A percentile compares a stretch with the other conserved stretches of the same genome.
Conservation (phyloP, 2,888 invertebrate species). For the Mythimna ferrago region DNA sequence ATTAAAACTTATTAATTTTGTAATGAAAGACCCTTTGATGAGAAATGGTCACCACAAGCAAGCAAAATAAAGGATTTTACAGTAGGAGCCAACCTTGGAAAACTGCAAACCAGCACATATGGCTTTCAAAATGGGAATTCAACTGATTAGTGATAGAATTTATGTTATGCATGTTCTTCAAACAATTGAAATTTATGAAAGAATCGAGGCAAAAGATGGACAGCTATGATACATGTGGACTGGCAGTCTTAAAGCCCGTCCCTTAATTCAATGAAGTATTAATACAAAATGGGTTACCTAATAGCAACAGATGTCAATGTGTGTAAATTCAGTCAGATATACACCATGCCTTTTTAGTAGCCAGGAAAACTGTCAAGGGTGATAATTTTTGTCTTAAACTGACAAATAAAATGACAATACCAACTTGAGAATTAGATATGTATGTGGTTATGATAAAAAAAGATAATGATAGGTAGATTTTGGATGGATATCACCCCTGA, state of each 20-base stretch:
- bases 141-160: background rate
- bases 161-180: background rate
- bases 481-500: conserved; percentile 43
- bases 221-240: background rate
- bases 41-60: background rate
- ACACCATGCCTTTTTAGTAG: conserved; percentile 54
- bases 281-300: conserved; percentile 8
- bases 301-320: conserved; percentile 25
- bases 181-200: background rate
- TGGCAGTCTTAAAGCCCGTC: background rate
- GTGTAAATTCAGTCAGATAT: conserved; percentile 52
- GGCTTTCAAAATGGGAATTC: conserved; percentile 1
- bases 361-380: conserved; percentile 57
- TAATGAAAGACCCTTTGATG: background rate
- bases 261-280: background rate
- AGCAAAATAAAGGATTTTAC: background rate
- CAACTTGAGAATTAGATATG: background rate
- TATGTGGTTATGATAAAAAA: background rate
- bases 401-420: background rate
- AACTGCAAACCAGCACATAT: background rate
- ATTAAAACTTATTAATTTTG: background rate
- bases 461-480: background rate
- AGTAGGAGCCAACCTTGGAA: background rate
- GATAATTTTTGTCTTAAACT: conserved; percentile 5
- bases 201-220: background rate